Conservation (phyloP, 2,888 invertebrate species). For the Drosophila mulleri region DNA sequence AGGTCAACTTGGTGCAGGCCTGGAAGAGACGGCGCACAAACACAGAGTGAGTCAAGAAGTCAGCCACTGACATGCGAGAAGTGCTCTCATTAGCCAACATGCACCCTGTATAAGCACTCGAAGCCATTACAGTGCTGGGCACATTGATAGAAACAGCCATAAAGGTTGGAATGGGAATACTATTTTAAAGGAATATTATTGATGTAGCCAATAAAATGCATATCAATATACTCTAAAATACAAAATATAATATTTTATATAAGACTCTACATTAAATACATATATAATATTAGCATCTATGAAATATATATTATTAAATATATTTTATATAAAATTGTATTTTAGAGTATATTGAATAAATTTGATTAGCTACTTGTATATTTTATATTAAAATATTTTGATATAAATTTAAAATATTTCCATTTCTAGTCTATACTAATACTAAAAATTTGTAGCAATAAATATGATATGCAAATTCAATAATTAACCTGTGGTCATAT, state of each 20-base stretch:
- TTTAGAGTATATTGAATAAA: no score
- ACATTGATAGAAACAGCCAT: not conserved
- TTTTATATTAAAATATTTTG: no score
- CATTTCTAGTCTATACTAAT: not conserved
- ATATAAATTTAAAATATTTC: no score
- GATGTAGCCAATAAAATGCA: not conserved
- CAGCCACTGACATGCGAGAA: constrained; percentile 40
- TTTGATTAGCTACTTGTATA: no score
- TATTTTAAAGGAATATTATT: no score
- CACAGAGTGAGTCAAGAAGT: constrained; percentile 23
- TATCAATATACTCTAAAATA: no score
- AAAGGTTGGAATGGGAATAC: no score
- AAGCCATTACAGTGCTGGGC: constrained; percentile 26
- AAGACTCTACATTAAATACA: no score
- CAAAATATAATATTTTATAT: no score
- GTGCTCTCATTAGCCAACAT: constrained; percentile 48
- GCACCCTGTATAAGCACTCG: constrained; percentile 21
- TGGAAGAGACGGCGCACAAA: constrained; percentile 39
- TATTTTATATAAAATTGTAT: no score
- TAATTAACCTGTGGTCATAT: not conserved
- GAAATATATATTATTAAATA: no score
- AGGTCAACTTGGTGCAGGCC: constrained; percentile 83
- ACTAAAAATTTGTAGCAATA: not conserved
- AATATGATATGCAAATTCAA: not conserved
- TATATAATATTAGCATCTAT: no score